These are phyloP conservation scores for Hirtodrosophila cameraria DNA, from an alignment of 2,888 invertebrate species.

Conservation along the genomic window DNA sequence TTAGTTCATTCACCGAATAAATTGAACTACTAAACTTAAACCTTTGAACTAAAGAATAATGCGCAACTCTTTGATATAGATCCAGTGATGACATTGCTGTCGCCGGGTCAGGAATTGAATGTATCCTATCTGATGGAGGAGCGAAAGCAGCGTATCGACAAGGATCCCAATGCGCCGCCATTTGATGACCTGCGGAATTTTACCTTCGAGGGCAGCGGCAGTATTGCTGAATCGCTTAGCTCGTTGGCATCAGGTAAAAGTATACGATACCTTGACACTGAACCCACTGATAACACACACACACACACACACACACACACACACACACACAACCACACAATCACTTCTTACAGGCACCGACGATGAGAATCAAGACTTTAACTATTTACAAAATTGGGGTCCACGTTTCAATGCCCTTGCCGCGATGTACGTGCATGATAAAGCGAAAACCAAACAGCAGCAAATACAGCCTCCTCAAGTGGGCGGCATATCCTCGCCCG, in stretches of 20 bases:
- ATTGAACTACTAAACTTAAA: too few species aligned
- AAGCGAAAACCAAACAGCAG: slow-evolving; percentile 70
- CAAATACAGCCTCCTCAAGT: slow-evolving; percentile 33
- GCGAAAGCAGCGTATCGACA: slow-evolving; percentile 97
- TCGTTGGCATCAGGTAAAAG: slow-evolving; percentile 95
- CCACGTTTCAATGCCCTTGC: slow-evolving; percentile 98
- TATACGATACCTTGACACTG: slow-evolving; percentile 11
- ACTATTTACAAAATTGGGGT: slow-evolving; percentile 98
- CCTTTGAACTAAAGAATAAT: too few species aligned
- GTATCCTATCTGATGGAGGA: slow-evolving; percentile 98
- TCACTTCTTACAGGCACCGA: slow-evolving; percentile 89
- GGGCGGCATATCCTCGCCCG: slow-evolving; percentile 22
- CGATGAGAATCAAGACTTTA: slow-evolving; percentile 98
- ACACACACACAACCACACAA: background rate
- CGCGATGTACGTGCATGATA: slow-evolving; percentile 91
- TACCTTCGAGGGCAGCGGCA: slow-evolving; percentile 99
- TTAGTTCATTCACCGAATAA: too few species aligned
- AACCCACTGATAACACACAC: background rate
- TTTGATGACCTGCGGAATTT: slow-evolving; percentile 99
- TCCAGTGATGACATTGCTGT: slow-evolving; percentile 86
- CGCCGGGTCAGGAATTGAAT: slow-evolving; percentile 89
- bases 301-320: background rate
- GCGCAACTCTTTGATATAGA: too few species aligned
- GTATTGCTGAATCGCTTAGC: slow-evolving; percentile 97
- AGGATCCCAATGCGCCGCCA: slow-evolving; percentile 98